Conservation (phyloP, 1,140 invertebrate genomes). For the silkworm (Bombyx mori) region ASM3026992v2 NC_085110.1:14488001-14488500, state of each 20-base stretch:
- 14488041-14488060: too few species aligned
- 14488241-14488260: constrained; percentile 47
- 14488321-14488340: constrained; percentile 55
- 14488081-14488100: constrained; percentile 34
- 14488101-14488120: not conserved
- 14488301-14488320: constrained; percentile 38
- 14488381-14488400: constrained; percentile 38
- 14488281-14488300: constrained; percentile 25
- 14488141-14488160: constrained; percentile 67
- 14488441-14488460: not conserved
- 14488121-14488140: constrained; percentile 47
- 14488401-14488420: constrained; percentile 54
- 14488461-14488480: constrained; percentile 1
- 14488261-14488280: constrained; percentile 46
- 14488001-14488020: too few species aligned
- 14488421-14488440: constrained; percentile 33
- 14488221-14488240: constrained; percentile 46
- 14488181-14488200: constrained; percentile 54
- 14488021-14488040: too few species aligned
- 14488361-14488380: constrained; percentile 66
- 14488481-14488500: constrained; percentile 10
- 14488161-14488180: constrained; percentile 62
- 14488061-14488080: constrained; percentile 21
- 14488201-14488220: constrained; percentile 41
- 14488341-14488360: constrained; percentile 25